These are phyloP conservation scores for Siphamia tubifer DNA, from an alignment of 2,113 vertebrate genomes.

Conservation along the genomic window DNA sequence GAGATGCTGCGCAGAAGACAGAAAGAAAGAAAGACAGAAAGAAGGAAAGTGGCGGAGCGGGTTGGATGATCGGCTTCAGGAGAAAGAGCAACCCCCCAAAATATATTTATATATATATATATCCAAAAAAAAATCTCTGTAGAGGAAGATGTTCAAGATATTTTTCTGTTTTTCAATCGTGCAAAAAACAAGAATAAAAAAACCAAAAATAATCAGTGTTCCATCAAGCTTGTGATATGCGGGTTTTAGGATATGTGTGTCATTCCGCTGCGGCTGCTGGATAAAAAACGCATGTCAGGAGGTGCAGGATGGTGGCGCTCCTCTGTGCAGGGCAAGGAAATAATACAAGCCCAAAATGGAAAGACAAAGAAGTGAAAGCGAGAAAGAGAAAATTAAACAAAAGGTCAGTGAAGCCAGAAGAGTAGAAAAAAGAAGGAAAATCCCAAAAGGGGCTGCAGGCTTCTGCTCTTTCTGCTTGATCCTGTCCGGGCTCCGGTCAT, in stretches of 20 bases:
- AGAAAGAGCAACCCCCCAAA: constrained; percentile 39
- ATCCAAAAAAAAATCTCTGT: constrained; percentile 33
- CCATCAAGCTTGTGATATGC: constrained; percentile 58
- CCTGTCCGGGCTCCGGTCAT: constrained; percentile 58
- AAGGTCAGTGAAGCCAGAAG: constrained; percentile 28
- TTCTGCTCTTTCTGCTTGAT: constrained; percentile 29
- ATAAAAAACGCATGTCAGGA: constrained; percentile 62
- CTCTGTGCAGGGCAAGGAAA: constrained; percentile 54
- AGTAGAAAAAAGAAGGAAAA: constrained; percentile 19
- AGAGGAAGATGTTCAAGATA: constrained; percentile 17
- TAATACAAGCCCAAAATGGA: constrained; percentile 36
- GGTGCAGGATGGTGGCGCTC: constrained; percentile 70
- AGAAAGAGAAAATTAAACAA: constrained; percentile 9
- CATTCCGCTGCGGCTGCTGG: constrained; percentile 65
- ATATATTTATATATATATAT: no score
- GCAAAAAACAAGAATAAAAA: constrained; percentile 24
- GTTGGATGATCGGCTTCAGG: constrained; percentile 30
- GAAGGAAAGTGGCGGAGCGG: constrained; percentile 36
- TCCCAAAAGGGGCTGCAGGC: constrained; percentile 41
- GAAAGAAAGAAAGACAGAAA: constrained; percentile 32
- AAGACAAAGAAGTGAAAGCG: constrained; percentile 41
- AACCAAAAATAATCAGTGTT: no score
- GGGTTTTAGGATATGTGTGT: constrained; percentile 60
- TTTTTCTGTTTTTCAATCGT: no score
- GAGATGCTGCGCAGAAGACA: constrained; percentile 65